Percentiles rank a stretch among this genome's conserved stretches.
These are phyloP conservation scores for Aldrovandia affinis DNA, from an alignment of 2,797 vertebrate species.

Conservation along the genomic window DNA sequence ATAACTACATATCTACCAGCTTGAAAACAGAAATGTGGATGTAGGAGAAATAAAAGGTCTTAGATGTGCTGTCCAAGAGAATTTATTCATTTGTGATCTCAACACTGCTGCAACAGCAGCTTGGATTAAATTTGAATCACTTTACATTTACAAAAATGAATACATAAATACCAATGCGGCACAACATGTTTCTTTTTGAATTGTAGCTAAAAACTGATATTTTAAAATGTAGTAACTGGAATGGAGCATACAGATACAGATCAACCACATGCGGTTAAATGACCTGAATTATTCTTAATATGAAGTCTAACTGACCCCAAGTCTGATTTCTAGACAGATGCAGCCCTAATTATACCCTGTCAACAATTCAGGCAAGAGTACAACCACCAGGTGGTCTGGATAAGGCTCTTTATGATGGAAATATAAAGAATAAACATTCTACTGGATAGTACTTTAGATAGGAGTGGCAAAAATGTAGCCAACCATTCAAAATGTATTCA, in stretches of 20 bases:
- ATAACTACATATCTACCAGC: not conserved
- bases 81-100: not conserved
- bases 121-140: slow-evolving; percentile 1
- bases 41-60: not conserved
- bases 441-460: no score
- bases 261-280: not conserved
- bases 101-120: not conserved
- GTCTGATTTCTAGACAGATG: no score
- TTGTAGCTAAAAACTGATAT: not conserved
- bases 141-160: not conserved
- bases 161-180: not conserved
- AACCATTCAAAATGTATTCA: no score
- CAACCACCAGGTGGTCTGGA: no score
- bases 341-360: no score
- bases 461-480: no score
- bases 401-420: no score
- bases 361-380: no score
- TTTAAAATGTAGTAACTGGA: not conserved
- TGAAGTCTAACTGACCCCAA: no score
- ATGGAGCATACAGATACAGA: not conserved
- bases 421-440: no score
- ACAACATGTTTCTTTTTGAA: not conserved
- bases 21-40: not conserved
- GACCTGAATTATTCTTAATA: not conserved
- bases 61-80: not conserved